phyloP scores from a whole-genome alignment of 2,888 invertebrate genomes.

The Bembecia ichneumoniformis region DNA sequence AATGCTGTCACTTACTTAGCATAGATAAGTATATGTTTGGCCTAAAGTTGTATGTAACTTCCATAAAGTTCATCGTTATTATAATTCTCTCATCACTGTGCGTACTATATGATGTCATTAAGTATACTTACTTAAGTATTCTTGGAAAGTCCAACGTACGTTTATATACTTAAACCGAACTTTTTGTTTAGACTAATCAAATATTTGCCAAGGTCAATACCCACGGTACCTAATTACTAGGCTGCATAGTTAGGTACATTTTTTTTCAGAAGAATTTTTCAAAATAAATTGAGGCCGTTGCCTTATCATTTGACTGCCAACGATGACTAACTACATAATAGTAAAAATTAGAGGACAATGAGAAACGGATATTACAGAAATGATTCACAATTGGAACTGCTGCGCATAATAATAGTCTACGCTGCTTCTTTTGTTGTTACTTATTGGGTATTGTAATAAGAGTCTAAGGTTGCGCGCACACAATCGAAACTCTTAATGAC shows the following conservation, averaged over 20 bases:
- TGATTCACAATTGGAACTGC: conserved; percentile 20
- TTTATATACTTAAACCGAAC: conserved; percentile 8
- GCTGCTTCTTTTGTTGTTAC: conserved; percentile 6
- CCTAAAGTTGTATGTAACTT: too few relatives aligned
- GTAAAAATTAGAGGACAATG: conserved; percentile 27
- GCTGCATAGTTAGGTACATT: neutral
- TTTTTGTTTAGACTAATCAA: conserved; percentile 31
- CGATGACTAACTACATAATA: conserved; percentile 11
- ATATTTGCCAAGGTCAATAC: conserved; percentile 34
- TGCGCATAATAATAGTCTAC: conserved; percentile 12
- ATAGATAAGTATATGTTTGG: too few relatives aligned
- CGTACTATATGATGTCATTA: too few relatives aligned
- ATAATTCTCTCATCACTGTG: too few relatives aligned
- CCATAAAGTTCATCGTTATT: too few relatives aligned
- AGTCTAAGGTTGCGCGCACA: conserved; percentile 17
- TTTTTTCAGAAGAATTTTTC: conserved; percentile 6
- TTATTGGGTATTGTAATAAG: conserved; percentile 10
- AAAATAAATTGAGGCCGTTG: conserved; percentile 32
- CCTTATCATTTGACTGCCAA: conserved; percentile 13
- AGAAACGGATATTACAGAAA: conserved; percentile 33
- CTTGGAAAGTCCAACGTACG: conserved; percentile 1
- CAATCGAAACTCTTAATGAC: conserved; percentile 15
- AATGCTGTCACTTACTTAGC: too few relatives aligned
- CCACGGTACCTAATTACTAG: conserved; percentile 9
- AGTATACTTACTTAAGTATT: too few relatives aligned